phyloP scores from a whole-genome alignment of 1,140 invertebrate genomes.

The Sitophilus oryzae region DNA sequence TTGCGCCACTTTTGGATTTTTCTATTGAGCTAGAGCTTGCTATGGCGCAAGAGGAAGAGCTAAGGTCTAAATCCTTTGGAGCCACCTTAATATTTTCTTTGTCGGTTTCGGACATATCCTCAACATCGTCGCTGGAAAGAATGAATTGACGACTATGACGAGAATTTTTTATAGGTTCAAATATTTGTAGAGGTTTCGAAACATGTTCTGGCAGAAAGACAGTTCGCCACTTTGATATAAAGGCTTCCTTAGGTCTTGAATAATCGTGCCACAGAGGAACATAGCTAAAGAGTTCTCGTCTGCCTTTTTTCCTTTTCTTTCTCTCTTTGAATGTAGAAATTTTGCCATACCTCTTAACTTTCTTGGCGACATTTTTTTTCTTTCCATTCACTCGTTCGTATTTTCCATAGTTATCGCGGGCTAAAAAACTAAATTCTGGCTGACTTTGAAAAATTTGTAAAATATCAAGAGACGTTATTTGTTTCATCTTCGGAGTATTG shows the following conservation, averaged over 20 bases:
- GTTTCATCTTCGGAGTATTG: no score
- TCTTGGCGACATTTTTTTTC: no score
- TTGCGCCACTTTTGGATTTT: background rate
- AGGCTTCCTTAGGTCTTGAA: background rate
- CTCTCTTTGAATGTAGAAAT: no score
- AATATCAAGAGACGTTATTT: no score
- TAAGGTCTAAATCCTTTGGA: background rate
- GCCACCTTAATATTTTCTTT: constrained; percentile 6
- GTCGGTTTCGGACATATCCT: background rate
- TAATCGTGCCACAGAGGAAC: background rate
- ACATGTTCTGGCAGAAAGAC: background rate
- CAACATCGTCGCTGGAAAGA: background rate
- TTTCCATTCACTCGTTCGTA: no score
- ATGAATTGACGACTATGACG: background rate
- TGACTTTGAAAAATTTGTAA: no score
- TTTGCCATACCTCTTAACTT: no score
- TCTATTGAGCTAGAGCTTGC: background rate
- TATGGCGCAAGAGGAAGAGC: no score
- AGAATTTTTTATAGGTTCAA: background rate
- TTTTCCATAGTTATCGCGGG: no score
- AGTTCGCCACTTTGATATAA: background rate
- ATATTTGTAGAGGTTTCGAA: no score
- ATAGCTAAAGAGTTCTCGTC: background rate
- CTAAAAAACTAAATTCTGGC: no score
- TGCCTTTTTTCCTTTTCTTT: background rate